Conservation (phyloP, 2,113 vertebrate genomes). For the Pluvialis apricaria region DNA sequence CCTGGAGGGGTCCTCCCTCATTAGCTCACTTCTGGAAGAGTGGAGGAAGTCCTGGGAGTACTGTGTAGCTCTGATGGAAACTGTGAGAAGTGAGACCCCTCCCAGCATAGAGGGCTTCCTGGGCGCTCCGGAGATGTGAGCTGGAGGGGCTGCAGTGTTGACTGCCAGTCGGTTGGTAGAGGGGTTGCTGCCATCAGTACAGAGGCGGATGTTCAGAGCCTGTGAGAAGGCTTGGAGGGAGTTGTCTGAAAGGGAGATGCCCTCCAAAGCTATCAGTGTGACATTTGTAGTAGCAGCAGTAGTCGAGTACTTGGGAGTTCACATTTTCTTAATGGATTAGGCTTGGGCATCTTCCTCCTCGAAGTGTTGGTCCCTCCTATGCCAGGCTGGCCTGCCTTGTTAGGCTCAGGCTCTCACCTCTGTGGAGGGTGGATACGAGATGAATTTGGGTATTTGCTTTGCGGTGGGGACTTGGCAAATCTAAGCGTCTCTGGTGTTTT, state of each 20-base stretch:
- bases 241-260: not conserved
- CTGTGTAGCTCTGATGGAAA: not conserved
- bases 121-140: not conserved
- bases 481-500: not conserved
- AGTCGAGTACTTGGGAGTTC: not conserved
- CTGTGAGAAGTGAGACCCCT: not conserved
- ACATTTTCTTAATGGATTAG: not conserved
- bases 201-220: not conserved
- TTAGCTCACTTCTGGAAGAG: not conserved
- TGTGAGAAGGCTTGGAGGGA: not conserved
- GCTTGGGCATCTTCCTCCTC: not conserved
- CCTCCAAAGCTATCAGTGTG: not conserved
- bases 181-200: not conserved
- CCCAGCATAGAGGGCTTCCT: not conserved
- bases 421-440: not conserved
- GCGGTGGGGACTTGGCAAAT: not conserved
- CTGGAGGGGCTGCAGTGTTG: not conserved
- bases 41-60: not conserved
- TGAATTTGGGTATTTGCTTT: not conserved
- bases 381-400: not conserved
- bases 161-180: not conserved
- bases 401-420: rapidly evolving
- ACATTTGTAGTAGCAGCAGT: not conserved
- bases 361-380: not conserved
- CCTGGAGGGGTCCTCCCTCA: not conserved